Evolutionary conservation across 1,140 invertebrate species (phyloP).

Genomic region (Drosophila mayri): DNA sequence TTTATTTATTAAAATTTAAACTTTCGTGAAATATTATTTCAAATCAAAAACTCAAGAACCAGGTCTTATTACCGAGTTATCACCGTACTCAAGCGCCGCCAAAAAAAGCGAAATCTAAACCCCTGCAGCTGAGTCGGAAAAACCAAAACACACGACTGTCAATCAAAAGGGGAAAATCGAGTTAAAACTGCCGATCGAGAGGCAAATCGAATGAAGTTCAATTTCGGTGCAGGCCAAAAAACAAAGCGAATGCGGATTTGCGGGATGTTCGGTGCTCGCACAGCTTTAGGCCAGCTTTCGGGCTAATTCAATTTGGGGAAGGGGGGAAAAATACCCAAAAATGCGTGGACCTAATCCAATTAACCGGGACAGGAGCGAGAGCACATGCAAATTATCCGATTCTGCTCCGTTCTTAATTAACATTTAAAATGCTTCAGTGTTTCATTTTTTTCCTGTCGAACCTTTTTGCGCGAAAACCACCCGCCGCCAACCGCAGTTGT

Average conservation of each 20-base stretch:
- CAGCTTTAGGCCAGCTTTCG: slow-evolving; percentile 6
- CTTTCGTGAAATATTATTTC: too few relatives aligned
- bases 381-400: slow-evolving; percentile 58
- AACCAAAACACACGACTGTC: slow-evolving; percentile 13
- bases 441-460: slow-evolving; percentile 14
- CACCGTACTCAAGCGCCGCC: not conserved
- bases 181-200: slow-evolving; percentile 25
- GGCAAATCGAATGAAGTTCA: slow-evolving; percentile 28
- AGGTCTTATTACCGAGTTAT: not conserved
- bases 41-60: not conserved
- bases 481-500: slow-evolving; percentile 25
- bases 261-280: not conserved
- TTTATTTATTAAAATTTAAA: not conserved
- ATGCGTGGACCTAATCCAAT: slow-evolving; percentile 52
- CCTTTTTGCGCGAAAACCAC: slow-evolving; percentile 33
- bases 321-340: slow-evolving; percentile 21
- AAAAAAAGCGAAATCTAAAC: not conserved
- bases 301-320: slow-evolving; percentile 33
- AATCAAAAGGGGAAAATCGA: slow-evolving; percentile 29
- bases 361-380: slow-evolving; percentile 30
- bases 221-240: slow-evolving; percentile 10
- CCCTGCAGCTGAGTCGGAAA: not conserved
- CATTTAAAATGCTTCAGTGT: slow-evolving; percentile 71
- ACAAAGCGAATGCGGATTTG: slow-evolving; percentile 13
- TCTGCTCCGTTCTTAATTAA: slow-evolving; percentile 65